Conservation (phyloP, 2,797 vertebrate genomes). For the Cichlasoma orientale region DNA sequence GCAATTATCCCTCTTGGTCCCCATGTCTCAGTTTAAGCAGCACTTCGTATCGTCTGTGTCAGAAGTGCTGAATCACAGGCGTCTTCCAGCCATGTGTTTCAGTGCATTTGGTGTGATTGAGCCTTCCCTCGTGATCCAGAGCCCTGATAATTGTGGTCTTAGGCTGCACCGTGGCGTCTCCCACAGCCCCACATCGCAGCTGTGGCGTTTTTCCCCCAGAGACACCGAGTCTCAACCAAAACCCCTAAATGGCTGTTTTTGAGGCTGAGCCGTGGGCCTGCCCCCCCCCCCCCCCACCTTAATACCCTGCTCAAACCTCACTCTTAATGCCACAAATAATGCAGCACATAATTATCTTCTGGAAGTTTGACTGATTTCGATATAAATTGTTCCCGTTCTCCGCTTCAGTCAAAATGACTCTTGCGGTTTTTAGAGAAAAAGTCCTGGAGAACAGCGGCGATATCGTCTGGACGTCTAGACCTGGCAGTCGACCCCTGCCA, state of each 20-base stretch:
- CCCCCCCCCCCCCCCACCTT: constrained; percentile 22
- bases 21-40: constrained; percentile 31
- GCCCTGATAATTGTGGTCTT: constrained; percentile 69
- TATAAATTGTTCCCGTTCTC: constrained; percentile 21
- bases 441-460: constrained; percentile 7
- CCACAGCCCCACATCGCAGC: constrained; percentile 43
- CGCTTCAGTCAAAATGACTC: constrained; percentile 14
- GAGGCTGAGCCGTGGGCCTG: constrained; percentile 36
- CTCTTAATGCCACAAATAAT: constrained; percentile 54
- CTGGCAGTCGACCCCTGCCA: constrained; percentile 35
- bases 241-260: constrained; percentile 63
- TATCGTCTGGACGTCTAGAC: constrained; percentile 33
- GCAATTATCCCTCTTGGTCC: constrained; percentile 37
- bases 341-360: constrained; percentile 54
- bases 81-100: constrained; percentile 32
- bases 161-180: constrained; percentile 49
- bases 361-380: constrained; percentile 31
- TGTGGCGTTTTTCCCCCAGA: constrained; percentile 63
- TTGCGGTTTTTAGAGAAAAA: constrained; percentile 39
- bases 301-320: constrained; percentile 53
- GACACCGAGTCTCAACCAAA: constrained; percentile 78
- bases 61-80: constrained; percentile 57
- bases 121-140: constrained; percentile 42
- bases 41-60: constrained; percentile 28
- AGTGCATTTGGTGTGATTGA: constrained; percentile 44